phyloP scores from a whole-genome alignment of 2,797 vertebrate species.

The Myioborus melanocephalus region DNA sequence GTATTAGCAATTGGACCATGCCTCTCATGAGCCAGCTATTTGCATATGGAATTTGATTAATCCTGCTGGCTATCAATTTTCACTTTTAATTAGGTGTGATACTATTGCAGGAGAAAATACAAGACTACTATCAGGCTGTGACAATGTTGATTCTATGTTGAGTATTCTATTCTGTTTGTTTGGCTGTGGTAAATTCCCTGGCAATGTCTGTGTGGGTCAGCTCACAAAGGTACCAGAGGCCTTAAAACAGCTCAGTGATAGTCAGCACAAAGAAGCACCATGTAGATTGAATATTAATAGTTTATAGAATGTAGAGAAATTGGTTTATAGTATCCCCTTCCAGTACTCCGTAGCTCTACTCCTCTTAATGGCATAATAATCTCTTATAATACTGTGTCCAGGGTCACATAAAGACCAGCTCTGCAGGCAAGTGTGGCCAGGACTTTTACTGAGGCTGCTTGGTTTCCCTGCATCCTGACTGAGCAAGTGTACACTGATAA shows the following conservation, averaged over 20 bases:
- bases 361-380: background rate
- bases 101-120: background rate
- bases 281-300: background rate
- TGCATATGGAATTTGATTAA: slow-evolving; percentile 68
- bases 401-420: background rate
- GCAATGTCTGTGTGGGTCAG: background rate
- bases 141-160: background rate
- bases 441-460: background rate
- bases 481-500: background rate
- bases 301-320: background rate
- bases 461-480: background rate
- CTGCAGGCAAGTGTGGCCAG: background rate
- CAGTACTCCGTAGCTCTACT: background rate
- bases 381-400: background rate
- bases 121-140: background rate
- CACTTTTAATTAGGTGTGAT: slow-evolving; percentile 59
- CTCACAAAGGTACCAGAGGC: background rate
- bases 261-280: background rate
- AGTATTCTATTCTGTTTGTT: background rate
- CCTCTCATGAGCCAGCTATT: slow-evolving; percentile 57
- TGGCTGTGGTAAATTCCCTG: background rate
- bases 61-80: slow-evolving; percentile 67
- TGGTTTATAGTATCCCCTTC: background rate
- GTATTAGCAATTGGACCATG: slow-evolving; percentile 60
- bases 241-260: background rate